Base-by-base conservation (phyloP, 2,888 invertebrate species). In the Coremacera marginata region DNA sequence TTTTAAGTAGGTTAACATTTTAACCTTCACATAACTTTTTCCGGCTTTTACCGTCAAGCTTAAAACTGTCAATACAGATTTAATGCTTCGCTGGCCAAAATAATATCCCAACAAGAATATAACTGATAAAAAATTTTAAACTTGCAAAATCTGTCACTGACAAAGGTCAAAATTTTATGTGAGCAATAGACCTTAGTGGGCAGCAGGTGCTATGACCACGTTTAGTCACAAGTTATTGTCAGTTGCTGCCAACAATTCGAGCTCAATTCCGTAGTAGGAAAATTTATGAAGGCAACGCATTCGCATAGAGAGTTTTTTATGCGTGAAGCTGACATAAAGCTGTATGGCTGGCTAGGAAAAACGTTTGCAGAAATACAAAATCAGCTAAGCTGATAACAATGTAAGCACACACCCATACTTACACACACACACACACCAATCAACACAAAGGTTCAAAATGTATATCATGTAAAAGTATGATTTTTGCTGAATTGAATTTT, bases 141-240 rank as follows among this genome's bases (percentile, higher is more conserved):
- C 55, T 25, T 60, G 11, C 62, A 62, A 37, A 52, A 65, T 51
- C 63, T 65, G 62, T 70, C 70, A 70, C 70, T 70, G 70, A 34
- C 76, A 70, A 62, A 70, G 62, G 60, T 70, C 70, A 62, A 49
- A 70, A 70, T 49, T 75, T 75, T n/a, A 67, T 44, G 22, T 19
- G 55, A 7, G 70, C 70, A 70, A 70, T 27, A 70, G 31, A 31
- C 34, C 11, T 27, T 7, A 44, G n/a, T 11, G 34, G 67, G 67
- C 44, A 67, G 67, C 79, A 79, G 79, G 79, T 79, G 79, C 79
- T 76, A 62, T 71, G 72, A 75, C 65, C 77, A 70, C 52, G 63
- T 79, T 77, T 65, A 76, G 79, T 73, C 77, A 62, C 63, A 75
- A 79, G 73, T 79, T 77, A 76, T 75, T 27, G 67, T 67, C 44